Percentiles rank a stretch among this genome's conserved stretches.
These are phyloP conservation scores for Chaenocephalus aceratus DNA, from an alignment of 2,113 vertebrate genomes.

Conservation along the genomic window DNA sequence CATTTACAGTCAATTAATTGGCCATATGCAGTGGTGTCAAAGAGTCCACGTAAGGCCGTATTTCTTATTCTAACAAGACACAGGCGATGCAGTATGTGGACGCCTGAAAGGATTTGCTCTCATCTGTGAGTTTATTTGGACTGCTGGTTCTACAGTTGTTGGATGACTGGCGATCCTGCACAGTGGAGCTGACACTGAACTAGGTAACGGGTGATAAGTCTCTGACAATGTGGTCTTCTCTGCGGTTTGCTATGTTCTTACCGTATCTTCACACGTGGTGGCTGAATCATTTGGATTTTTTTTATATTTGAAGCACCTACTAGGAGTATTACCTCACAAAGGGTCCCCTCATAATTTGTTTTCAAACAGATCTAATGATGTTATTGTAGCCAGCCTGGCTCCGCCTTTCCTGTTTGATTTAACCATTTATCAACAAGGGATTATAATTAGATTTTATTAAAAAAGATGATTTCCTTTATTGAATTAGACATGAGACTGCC, in stretches of 20 bases:
- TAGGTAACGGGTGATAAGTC: conserved; percentile 73
- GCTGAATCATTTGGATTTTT: conserved; percentile 60
- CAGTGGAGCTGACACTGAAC: conserved; percentile 46
- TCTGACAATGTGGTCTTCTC: conserved; percentile 66
- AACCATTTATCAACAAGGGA: conserved; percentile 4
- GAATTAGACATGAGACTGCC: conserved; percentile 26
- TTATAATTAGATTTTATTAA: conserved; percentile 47
- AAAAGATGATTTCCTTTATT: conserved; percentile 40
- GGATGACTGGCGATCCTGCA: conserved; percentile 27
- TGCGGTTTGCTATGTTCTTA: conserved; percentile 59
- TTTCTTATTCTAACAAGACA: conserved; percentile 34
- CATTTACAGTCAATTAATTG: conserved; percentile 47
- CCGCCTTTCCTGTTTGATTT: conserved; percentile 26
- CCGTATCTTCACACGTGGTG: conserved; percentile 67
- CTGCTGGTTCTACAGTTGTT: conserved; percentile 19
- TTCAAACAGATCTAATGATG: conserved; percentile 40
- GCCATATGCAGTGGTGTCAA: conserved; percentile 34
- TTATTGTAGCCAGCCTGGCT: conserved; percentile 46
- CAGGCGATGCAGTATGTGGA: conserved; percentile 33
- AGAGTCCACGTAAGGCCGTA: conserved; percentile 38
- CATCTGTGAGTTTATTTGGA: conserved; percentile 39
- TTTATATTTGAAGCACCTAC: conserved; percentile 56
- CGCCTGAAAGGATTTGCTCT: conserved; percentile 13
- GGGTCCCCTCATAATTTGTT: conserved; percentile 30
- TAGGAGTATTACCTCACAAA: conserved; percentile 6